Base-by-base conservation (phyloP, 2,113 vertebrate species). In the Zosterops japonicus region DNA sequence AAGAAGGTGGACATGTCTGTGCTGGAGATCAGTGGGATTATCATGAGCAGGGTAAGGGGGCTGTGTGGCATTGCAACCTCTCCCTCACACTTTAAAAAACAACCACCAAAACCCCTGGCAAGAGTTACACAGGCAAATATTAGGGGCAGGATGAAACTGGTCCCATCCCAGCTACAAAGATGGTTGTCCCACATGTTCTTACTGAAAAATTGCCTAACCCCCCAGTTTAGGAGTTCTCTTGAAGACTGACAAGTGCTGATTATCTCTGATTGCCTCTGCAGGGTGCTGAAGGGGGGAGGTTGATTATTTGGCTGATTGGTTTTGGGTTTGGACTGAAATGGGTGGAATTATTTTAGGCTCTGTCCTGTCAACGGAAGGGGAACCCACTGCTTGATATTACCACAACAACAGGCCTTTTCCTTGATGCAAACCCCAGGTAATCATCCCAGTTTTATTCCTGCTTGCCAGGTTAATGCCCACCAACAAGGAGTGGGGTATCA, bases 1-100 rank as follows among this genome's bases (percentile, higher is more conserved):
- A 99, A 99, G 97, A 99, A 99, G 97, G 98, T 98, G 70, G 99
- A 99, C 69, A 99, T 99, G 99, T 99, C 99, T 0, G 99, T 99
- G 39, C 67, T 99, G 97, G 99, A 99, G 96, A 99, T 99, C 97
- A 99, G 99, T 33, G 99, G 99, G 49, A 98, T 99, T 96, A 99
- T 99, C 97, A 99, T 99, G 97, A 99, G 98, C 95, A 98, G 98
- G 98, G 99, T 99, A 98, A 96, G 97, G 60, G 17, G 41, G 29
- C 56, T 27, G n/a, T 28, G 47, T 42, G 79, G 31, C 71, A 49
- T 11, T 77, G 49, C 56, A 70, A 0, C 33, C 31, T 64, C 47
- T 19, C 63, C 41, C 29, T 55, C 41, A 4, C 2, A 2, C 65
- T 27, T 63, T 1, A 36, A 41, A 39, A n/a, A 53, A 4, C 7